These are phyloP conservation scores for Tympanuchus pallidicinctus DNA, from an alignment of 2,113 vertebrate genomes.

Conservation along the genomic window DNA sequence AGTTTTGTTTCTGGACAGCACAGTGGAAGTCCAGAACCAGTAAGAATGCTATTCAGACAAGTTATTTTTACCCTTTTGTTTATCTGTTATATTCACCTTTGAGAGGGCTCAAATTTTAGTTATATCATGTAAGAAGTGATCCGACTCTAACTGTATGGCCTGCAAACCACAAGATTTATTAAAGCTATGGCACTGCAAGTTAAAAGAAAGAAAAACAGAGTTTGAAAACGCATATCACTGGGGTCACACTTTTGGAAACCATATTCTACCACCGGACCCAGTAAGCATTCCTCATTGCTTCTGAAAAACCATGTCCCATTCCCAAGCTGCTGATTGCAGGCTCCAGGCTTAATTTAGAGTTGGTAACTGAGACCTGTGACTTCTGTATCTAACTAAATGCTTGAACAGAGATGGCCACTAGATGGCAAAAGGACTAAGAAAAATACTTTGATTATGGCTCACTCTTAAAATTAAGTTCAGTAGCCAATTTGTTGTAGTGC, in stretches of 20 bases:
- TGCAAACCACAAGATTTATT: background rate
- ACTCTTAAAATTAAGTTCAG: background rate
- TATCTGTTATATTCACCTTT: background rate
- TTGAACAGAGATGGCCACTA: background rate
- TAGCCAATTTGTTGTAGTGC: background rate
- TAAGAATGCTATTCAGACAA: background rate
- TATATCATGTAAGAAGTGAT: background rate
- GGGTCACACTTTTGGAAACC: background rate
- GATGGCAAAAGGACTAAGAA: constrained; percentile 10
- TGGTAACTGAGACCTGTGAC: rapidly evolving
- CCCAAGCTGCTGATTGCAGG: background rate
- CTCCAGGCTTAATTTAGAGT: background rate
- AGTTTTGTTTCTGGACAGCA: background rate
- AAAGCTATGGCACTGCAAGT: background rate
- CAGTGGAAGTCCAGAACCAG: background rate
- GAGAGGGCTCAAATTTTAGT: background rate
- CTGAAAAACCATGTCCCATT: background rate
- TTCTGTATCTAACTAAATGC: background rate
- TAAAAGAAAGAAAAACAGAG: background rate
- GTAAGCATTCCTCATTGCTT: background rate
- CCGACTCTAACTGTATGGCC: background rate
- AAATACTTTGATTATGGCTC: rapidly evolving
- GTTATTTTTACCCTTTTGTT: background rate
- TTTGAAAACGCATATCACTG: background rate
- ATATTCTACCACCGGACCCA: background rate